Conservation (phyloP, 2,113 vertebrate species). For the Trogon melanurus region DNA sequence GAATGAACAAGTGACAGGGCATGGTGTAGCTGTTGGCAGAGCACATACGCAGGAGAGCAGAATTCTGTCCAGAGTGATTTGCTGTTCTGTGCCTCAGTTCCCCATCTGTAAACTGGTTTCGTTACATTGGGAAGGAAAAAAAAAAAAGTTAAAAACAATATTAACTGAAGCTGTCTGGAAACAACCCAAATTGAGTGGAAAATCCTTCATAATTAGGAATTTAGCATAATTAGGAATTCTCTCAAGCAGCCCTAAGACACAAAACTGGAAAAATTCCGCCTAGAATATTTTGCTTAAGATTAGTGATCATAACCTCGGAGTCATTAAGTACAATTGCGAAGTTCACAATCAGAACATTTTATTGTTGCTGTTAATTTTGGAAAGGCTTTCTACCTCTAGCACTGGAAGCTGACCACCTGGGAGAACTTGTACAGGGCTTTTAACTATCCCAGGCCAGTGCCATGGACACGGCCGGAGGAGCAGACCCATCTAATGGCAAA, state of each 20-base stretch:
- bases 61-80: not conserved
- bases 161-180: not conserved
- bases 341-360: not conserved
- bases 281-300: not conserved
- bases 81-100: not conserved
- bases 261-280: not conserved
- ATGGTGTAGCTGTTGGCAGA: not conserved
- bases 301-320: not conserved
- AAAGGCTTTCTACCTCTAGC: not conserved
- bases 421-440: not conserved
- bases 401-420: not conserved
- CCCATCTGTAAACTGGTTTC: not conserved
- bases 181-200: not conserved
- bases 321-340: not conserved
- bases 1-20: not conserved
- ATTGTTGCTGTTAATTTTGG: not conserved
- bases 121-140: not conserved
- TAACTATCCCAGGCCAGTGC: fast-evolving
- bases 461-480: not conserved
- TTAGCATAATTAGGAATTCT: not conserved
- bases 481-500: not conserved
- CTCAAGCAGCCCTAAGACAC: not conserved
- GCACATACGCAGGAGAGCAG: not conserved
- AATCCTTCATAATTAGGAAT: not conserved
- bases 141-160: not conserved